Evolutionary conservation across 2,797 vertebrate genomes (phyloP).

Genomic region (Sparidentex hasta): DNA sequence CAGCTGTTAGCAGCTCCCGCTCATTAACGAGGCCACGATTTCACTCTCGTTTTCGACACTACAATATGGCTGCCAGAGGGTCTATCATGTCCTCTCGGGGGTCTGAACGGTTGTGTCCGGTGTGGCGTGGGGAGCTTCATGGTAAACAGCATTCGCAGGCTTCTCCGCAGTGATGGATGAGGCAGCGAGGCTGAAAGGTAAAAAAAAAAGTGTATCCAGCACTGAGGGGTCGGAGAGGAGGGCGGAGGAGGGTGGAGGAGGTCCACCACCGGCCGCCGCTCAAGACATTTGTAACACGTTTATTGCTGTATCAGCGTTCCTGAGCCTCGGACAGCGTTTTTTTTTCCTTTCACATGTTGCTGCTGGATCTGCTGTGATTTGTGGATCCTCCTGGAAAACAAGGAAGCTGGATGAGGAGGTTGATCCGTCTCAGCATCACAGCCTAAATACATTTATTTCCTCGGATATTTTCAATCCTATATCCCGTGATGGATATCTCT

Average conservation of each 20-base stretch:
- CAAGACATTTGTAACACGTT: conserved; percentile 65
- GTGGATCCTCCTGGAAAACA: conserved; percentile 33
- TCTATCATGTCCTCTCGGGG: neutral
- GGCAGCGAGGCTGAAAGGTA: conserved; percentile 64
- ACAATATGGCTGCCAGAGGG: conserved; percentile 1
- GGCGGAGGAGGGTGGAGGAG: neutral
- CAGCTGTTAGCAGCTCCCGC: neutral
- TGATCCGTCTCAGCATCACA: neutral
- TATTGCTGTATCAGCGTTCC: conserved; percentile 68
- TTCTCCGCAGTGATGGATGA: conserved; percentile 64
- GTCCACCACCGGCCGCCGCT: conserved; percentile 38
- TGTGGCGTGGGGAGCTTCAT: neutral
- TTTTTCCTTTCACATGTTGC: conserved; percentile 31
- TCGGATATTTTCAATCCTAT: neutral
- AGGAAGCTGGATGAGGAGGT: conserved; percentile 8
- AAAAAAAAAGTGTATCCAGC: conserved; percentile 59
- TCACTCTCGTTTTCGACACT: neutral
- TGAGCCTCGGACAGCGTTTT: neutral
- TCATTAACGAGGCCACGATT: neutral
- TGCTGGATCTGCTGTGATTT: conserved; percentile 54
- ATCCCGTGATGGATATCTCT: neutral
- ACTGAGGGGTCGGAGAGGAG: neutral
- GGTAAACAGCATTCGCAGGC: conserved; percentile 24
- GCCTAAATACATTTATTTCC: neutral
- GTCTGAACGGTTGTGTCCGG: neutral